Percentiles rank a stretch among this genome's conserved stretches.
phyloP scores from a whole-genome alignment of 35 echinoderm and acorn worm genomes.

The Ophioderma brevispina region DNA sequence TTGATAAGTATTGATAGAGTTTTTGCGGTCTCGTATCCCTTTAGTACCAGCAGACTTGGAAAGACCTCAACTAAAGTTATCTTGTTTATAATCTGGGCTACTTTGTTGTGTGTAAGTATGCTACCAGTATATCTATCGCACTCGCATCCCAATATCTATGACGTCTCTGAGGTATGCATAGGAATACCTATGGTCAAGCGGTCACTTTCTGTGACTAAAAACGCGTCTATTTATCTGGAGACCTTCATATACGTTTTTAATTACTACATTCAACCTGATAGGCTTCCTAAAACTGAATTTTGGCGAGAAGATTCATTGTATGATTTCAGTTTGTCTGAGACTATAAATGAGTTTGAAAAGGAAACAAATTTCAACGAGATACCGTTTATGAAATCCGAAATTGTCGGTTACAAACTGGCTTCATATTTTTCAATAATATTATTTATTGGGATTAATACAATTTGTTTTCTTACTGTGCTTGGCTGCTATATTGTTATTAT shows the following conservation, averaged over 20 bases:
- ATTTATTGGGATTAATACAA: conserved; percentile 30
- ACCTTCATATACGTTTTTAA: no score
- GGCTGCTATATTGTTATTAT: conserved; percentile 35
- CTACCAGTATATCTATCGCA: background rate
- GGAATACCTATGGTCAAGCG: background rate
- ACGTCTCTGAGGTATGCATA: background rate
- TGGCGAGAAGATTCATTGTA: background rate
- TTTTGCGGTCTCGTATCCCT: background rate
- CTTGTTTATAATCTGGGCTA: background rate
- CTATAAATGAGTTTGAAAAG: background rate
- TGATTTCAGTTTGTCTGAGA: background rate
- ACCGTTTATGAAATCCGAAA: background rate
- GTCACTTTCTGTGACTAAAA: background rate
- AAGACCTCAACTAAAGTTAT: background rate
- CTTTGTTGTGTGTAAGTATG: background rate
- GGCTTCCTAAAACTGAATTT: background rate
- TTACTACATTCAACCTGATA: background rate
- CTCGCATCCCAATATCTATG: background rate
- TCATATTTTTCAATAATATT: conserved; percentile 4
- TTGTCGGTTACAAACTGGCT: background rate
- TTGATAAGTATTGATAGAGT: background rate
- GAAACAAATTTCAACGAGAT: no score
- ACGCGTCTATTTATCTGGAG: background rate
- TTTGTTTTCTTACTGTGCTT: conserved; percentile 18
- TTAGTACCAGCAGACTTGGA: background rate